These are phyloP conservation scores for Rhegmatorhina hoffmannsi DNA, from an alignment of 2,113 vertebrate genomes.

Conservation along the genomic window DNA sequence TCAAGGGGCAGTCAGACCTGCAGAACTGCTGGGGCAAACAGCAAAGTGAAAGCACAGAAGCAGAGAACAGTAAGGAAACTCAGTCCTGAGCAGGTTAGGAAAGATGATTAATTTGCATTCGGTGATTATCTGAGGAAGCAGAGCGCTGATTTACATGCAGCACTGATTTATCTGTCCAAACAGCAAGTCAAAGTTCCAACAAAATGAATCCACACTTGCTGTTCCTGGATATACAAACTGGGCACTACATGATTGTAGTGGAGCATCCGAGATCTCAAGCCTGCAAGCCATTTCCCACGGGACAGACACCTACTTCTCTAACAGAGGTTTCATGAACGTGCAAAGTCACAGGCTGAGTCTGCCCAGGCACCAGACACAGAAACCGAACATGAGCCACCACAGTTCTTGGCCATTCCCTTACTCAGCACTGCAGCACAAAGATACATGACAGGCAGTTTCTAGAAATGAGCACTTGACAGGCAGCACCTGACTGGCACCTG, in stretches of 20 bases:
- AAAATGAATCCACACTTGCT: neutral
- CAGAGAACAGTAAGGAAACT: neutral
- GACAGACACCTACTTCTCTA: neutral
- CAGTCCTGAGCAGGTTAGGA: neutral
- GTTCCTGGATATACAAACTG: neutral
- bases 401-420: fast-evolving
- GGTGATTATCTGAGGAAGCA: neutral
- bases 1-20: neutral
- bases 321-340: fast-evolving
- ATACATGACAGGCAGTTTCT: fast-evolving
- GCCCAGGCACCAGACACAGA: neutral
- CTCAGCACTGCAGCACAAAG: neutral
- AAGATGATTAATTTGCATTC: neutral
- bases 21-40: neutral
- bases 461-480: neutral
- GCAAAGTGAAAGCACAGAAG: neutral
- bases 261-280: neutral
- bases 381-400: fast-evolving
- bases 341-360: neutral
- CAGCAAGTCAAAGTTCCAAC: neutral
- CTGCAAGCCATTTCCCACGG: neutral
- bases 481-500: neutral
- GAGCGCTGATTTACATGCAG: fast-evolving
- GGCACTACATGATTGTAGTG: fast-evolving
- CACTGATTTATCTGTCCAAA: neutral